Percentiles rank a stretch among this genome's conserved stretches.
Conservation (phyloP, 2,797 vertebrate genomes). For the Malurus leucopterus region DNA sequence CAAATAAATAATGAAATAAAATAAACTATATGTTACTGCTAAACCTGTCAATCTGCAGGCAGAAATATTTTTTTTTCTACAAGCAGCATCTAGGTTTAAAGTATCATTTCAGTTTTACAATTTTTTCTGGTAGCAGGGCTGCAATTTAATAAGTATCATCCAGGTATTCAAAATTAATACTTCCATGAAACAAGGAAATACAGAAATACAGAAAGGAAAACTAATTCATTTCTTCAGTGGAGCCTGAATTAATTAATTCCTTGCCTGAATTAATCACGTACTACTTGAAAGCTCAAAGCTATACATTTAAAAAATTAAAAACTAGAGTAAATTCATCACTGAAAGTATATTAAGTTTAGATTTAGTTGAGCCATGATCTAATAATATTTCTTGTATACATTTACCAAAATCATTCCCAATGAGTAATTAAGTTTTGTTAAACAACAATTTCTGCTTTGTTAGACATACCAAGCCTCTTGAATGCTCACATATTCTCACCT, state of each 20-base stretch:
- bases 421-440: background rate
- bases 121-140: background rate
- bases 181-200: background rate
- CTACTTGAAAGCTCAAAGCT: conserved; percentile 6
- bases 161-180: background rate
- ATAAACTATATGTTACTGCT: background rate
- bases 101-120: background rate
- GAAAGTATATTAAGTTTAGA: background rate
- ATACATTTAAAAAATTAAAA: background rate
- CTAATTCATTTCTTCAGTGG: background rate
- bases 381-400: background rate
- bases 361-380: background rate
- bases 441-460: background rate
- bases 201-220: background rate
- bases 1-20: background rate
- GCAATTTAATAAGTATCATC: background rate
- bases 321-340: background rate
- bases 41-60: background rate
- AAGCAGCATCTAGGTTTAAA: background rate
- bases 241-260: conserved; percentile 20
- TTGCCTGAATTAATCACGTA: conserved; percentile 14
- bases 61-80: background rate
- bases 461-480: background rate
- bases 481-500: background rate
- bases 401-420: background rate